Evolutionary conservation across 2,888 invertebrate species (phyloP).

Genomic region (Cacoxenus indagator): DNA sequence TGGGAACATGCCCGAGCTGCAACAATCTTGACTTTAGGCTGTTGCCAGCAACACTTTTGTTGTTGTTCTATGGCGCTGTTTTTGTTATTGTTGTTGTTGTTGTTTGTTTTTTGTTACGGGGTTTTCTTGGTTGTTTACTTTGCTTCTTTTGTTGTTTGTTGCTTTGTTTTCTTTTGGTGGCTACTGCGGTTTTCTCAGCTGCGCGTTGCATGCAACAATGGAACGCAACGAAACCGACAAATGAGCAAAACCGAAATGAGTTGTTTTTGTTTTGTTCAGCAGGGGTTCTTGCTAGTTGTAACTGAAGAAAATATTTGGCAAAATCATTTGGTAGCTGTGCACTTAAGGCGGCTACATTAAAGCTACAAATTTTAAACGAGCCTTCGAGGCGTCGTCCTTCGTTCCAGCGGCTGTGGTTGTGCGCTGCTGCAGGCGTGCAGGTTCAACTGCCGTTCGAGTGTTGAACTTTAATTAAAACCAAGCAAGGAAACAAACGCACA

Average conservation of each 20-base stretch:
- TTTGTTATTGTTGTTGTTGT: too few relatives aligned
- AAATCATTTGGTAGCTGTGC: neutral
- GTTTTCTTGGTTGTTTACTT: too few relatives aligned
- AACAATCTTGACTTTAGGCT: too few relatives aligned
- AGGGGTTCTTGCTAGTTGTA: too few relatives aligned
- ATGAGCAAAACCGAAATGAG: neutral
- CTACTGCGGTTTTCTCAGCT: neutral
- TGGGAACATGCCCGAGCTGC: too few relatives aligned
- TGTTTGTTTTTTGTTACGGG: too few relatives aligned
- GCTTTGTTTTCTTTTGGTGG: neutral
- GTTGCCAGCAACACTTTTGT: too few relatives aligned
- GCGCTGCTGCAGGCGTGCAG: too few relatives aligned
- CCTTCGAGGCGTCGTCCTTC: too few relatives aligned
- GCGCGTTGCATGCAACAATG: neutral
- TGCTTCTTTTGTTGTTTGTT: too few relatives aligned
- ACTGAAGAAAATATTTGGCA: neutral
- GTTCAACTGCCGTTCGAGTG: slow-evolving; percentile 17
- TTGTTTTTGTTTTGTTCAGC: neutral
- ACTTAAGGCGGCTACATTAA: neutral
- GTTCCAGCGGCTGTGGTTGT: neutral
- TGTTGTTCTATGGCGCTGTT: too few relatives aligned
- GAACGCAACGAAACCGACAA: neutral
- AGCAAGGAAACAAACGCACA: neutral
- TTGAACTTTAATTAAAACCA: neutral
- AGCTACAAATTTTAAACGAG: too few relatives aligned